A percentile compares a stretch with the other conserved stretches of the same genome.
Evolutionary conservation across 2,797 vertebrate species (phyloP).

Genomic region (Pseudochirops corinnae): DNA sequence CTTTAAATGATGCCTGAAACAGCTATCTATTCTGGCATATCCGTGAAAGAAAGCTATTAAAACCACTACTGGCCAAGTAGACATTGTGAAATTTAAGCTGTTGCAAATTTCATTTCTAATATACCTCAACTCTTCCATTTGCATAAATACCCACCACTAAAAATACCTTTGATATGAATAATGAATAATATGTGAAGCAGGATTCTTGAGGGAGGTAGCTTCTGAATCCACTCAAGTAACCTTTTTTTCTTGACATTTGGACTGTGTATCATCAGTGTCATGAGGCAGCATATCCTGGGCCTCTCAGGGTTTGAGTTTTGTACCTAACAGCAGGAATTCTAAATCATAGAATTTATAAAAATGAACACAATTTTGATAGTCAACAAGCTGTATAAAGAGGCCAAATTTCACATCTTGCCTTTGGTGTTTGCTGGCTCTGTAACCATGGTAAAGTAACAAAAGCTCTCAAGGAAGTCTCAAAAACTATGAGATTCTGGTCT

Average conservation of each 20-base stretch:
- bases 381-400: not conserved
- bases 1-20: conserved; percentile 35
- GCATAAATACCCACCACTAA: not conserved
- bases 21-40: not conserved
- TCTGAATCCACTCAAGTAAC: not conserved
- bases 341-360: not conserved
- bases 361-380: not conserved
- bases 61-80: not conserved
- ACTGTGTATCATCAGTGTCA: not conserved
- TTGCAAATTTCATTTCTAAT: conserved; percentile 22
- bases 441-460: not conserved
- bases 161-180: conserved; percentile 35
- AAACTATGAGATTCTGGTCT: not conserved
- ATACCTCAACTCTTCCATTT: not conserved
- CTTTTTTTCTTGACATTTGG: not conserved
- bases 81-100: not conserved
- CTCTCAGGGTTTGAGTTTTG: not conserved
- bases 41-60: not conserved
- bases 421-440: not conserved
- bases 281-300: not conserved
- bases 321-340: not conserved
- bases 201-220: not conserved
- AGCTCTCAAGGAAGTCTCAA: not conserved
- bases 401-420: not conserved
- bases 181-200: not conserved